Conservation (phyloP, 92 coral and sea anemone genomes). For the Paramuricea clavata region DNA sequence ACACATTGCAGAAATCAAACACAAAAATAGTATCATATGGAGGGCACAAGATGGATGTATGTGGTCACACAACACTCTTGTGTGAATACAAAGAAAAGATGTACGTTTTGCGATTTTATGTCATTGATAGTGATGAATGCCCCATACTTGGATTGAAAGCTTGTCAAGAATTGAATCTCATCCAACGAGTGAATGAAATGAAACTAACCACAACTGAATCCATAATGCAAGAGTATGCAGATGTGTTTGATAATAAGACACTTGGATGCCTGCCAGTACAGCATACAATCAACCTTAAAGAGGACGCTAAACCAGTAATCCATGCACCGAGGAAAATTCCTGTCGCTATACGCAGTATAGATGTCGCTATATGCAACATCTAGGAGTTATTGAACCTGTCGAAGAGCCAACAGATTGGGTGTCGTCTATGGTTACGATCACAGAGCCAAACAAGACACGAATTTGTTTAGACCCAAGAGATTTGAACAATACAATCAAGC, state of each 20-base stretch:
- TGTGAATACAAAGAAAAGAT: too few relatives aligned
- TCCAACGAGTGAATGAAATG: background rate
- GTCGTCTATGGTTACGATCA: background rate
- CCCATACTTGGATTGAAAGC: constrained; percentile 15
- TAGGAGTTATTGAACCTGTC: background rate
- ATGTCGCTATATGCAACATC: background rate
- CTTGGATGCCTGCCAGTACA: too few relatives aligned
- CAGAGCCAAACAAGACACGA: background rate
- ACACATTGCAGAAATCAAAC: background rate
- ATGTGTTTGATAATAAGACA: too few relatives aligned
- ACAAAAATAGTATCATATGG: background rate
- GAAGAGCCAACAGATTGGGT: constrained; percentile 31
- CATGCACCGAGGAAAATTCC: constrained; percentile 16
- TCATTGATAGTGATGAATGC: background rate
- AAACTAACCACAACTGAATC: too few relatives aligned
- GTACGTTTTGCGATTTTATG: too few relatives aligned
- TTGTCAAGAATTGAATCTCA: constrained; percentile 1
- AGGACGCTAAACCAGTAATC: background rate
- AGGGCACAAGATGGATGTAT: too few relatives aligned
- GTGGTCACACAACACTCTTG: too few relatives aligned
- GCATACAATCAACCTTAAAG: background rate
- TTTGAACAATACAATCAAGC: background rate
- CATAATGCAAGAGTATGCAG: too few relatives aligned
- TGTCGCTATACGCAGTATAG: background rate
- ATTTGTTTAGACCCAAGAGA: constrained; percentile 26